Percentiles rank a stretch among this genome's conserved stretches.
phyloP scores from a whole-genome alignment of 2,113 vertebrate species.

The Motacilla tschutschensis region DNA sequence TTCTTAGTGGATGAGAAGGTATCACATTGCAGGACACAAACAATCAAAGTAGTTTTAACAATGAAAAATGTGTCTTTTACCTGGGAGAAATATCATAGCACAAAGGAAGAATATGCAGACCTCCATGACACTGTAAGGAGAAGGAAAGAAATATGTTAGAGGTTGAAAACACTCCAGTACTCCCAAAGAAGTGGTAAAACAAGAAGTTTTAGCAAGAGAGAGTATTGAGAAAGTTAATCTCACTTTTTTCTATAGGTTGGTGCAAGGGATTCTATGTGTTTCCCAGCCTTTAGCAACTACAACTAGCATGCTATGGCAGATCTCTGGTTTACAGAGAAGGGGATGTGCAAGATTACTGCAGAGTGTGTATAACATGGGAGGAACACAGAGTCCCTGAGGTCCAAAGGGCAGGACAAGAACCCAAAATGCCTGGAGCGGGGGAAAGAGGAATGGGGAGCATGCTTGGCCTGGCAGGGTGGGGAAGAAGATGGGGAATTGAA shows the following conservation, averaged over 20 bases:
- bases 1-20: not conserved
- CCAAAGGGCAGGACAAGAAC: not conserved
- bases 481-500: constrained; percentile 48
- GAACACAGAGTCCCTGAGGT: not conserved
- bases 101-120: constrained; percentile 8
- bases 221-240: not conserved
- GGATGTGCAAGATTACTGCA: not conserved
- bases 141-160: not conserved
- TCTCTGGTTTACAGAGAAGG: not conserved
- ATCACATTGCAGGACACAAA: not conserved
- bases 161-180: not conserved
- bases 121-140: constrained; percentile 29
- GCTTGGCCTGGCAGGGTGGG: not conserved
- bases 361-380: not conserved
- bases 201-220: not conserved
- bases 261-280: not conserved
- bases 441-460: constrained; percentile 3
- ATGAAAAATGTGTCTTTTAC: constrained; percentile 9
- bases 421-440: accelerated
- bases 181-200: not conserved
- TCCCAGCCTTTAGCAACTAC: not conserved
- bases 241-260: not conserved
- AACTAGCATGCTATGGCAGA: not conserved
- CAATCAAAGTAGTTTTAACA: not conserved
- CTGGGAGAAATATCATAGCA: constrained; percentile 33